Percentiles rank a stretch among this genome's conserved stretches.
These are phyloP conservation scores for Tetraneura akinire DNA, from an alignment of 1,140 invertebrate species.

Conservation along the genomic window DNA sequence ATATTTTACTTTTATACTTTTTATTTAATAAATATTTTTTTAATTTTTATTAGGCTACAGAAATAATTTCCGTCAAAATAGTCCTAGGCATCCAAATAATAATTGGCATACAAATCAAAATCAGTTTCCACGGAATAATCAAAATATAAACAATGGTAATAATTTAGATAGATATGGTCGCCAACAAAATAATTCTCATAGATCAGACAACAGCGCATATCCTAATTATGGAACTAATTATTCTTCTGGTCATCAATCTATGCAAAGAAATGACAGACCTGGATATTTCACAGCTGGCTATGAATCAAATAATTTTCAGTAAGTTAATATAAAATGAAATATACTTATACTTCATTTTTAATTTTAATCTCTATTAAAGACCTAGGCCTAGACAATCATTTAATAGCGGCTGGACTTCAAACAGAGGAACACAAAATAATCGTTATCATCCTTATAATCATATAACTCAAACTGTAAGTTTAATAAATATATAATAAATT, in stretches of 20 bases:
- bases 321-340: background rate
- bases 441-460: conserved; percentile 49
- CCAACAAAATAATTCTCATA: conserved; percentile 17
- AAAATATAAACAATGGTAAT: background rate
- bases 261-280: background rate
- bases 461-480: conserved; percentile 37
- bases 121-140: background rate
- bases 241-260: conserved; percentile 14
- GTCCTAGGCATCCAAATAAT: conserved; percentile 2
- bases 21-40: background rate
- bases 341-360: too few species aligned
- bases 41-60: conserved; percentile 7
- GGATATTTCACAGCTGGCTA: conserved; percentile 26
- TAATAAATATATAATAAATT: background rate
- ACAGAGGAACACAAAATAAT: background rate
- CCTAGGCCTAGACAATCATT: background rate
- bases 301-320: conserved; percentile 29
- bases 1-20: background rate
- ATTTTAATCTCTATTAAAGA: background rate
- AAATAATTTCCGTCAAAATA: conserved; percentile 27
- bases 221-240: conserved; percentile 30
- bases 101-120: conserved; percentile 21
- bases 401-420: background rate
- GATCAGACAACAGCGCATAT: background rate
- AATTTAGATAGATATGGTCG: background rate